A percentile compares a stretch with the other conserved stretches of the same genome.
Evolutionary conservation across 2,113 vertebrate species (phyloP).

Genomic region (Vidua chalybeata): DNA sequence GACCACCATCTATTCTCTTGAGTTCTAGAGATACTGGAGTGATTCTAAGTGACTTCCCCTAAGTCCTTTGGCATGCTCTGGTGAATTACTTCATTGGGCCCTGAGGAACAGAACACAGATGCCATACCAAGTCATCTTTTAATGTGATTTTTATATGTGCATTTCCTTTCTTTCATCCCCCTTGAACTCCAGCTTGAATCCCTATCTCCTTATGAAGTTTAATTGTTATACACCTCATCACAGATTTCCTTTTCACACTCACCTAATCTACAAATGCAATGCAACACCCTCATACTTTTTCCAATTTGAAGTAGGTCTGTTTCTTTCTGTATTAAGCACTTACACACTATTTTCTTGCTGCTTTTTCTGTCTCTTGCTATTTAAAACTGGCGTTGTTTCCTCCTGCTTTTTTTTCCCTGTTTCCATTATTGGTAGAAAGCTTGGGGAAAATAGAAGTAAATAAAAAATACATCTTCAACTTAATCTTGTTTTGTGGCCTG

Average conservation of each 20-base stretch:
- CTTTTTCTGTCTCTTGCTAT: not conserved
- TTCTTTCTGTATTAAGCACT: not conserved
- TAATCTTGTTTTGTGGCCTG: not conserved
- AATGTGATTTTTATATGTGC: not conserved
- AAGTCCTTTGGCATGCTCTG: not conserved
- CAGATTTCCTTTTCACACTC: not conserved
- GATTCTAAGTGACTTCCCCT: not conserved
- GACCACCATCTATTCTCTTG: not conserved
- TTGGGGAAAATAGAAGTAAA: not conserved
- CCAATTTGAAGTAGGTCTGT: not conserved
- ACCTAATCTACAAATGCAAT: not conserved
- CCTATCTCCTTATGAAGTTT: not conserved
- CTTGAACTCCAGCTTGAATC: not conserved
- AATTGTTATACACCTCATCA: not conserved
- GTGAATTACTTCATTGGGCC: not conserved
- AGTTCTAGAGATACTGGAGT: not conserved
- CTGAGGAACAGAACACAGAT: not conserved
- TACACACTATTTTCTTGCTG: not conserved
- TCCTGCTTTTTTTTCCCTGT: not conserved
- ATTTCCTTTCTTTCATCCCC: not conserved
- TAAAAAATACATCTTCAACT: not conserved
- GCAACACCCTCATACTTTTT: not conserved
- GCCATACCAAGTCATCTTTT: not conserved
- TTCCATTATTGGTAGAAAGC: not conserved
- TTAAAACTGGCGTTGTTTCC: fast-evolving